These are phyloP conservation scores for Latheticus oryzae DNA, from an alignment of 2,888 invertebrate species.

Conservation along the genomic window DNA sequence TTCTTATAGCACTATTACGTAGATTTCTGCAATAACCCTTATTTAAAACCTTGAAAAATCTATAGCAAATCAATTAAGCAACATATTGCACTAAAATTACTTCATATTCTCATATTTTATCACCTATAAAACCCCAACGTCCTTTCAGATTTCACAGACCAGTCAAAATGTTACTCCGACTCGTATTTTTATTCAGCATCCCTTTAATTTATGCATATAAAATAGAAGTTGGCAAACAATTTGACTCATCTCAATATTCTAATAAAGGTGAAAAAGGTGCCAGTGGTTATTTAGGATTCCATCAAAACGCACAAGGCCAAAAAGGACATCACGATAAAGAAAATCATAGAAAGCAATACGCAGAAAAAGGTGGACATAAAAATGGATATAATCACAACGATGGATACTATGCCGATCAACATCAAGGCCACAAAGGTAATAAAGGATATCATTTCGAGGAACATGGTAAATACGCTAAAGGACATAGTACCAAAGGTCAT, in stretches of 20 bases:
- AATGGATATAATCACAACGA: constrained; percentile 74
- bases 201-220: constrained; percentile 5
- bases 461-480: constrained; percentile 81
- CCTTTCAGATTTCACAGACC: too few species aligned
- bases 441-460: constrained; percentile 71
- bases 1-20: too few species aligned
- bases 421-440: constrained; percentile 73
- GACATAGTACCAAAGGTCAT: constrained; percentile 83
- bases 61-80: constrained; percentile 25
- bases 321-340: constrained; percentile 82
- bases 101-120: constrained; percentile 12
- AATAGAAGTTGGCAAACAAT: constrained; percentile 22
- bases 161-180: constrained; percentile 26
- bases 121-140: constrained; percentile 30
- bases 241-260: constrained; percentile 9
- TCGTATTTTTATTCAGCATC: constrained; percentile 8
- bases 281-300: constrained; percentile 75
- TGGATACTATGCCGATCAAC: constrained; percentile 74
- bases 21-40: constrained; percentile 32
- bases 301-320: constrained; percentile 74
- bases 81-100: constrained; percentile 23
- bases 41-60: constrained; percentile 25
- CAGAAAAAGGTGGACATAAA: constrained; percentile 73
- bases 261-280: constrained; percentile 71
- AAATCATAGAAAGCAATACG: constrained; percentile 72